Base-by-base conservation (phyloP, 1,140 invertebrate genomes). In the Metopolophium dirhodum region DNA sequence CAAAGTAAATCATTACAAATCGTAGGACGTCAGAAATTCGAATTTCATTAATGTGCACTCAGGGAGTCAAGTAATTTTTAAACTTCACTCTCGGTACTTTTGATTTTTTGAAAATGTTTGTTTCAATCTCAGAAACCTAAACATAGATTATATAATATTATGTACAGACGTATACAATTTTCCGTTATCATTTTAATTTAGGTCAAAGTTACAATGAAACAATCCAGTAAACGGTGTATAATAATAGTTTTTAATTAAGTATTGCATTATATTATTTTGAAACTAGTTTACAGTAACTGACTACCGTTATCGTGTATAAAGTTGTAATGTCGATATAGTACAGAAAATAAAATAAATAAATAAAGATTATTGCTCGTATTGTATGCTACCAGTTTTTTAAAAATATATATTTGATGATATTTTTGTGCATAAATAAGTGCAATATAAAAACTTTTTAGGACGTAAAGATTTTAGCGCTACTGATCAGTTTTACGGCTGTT, bases 231-330 rank as follows among this genome's bases (percentile, higher is more conserved):
- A n/a, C 6, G 61, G n/a, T 77, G 61, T 68, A 23, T 77, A 77
- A 68, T 68, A 30, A 77, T 77, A 77, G 61, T 23, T n/a, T 77
- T 77, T 77, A 77, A 77, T 77, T n/a, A 77, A 77, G 61, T 77
- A 4, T 77, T 77, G n/a, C n/a, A 77, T 77, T 77, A 77, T 35
- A n/a, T 77, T n/a, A 77, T 77, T n/a, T n/a, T 77, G 11, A n/a
- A 77, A 77, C 30, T n/a, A 77, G 61, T 77, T 68, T 77, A 77
- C 14, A n/a, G 61, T 77, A 77, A 68, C n/a, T 68, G 14, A n/a
- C 61, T 77, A 68, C 61, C 61, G 61, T 77, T n/a, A 14, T 77
- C 61, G n/a, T 35, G 30, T n/a, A 14, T n/a, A 7, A 77, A 77
- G 61, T 77, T 18, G 4, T 77, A 18, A 77, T 7, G 30, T 77